Percentiles rank a stretch among this genome's conserved stretches.
These are phyloP conservation scores for Rhyacophila brunnea DNA, from an alignment of 1,140 invertebrate species.

Conservation along the genomic window DNA sequence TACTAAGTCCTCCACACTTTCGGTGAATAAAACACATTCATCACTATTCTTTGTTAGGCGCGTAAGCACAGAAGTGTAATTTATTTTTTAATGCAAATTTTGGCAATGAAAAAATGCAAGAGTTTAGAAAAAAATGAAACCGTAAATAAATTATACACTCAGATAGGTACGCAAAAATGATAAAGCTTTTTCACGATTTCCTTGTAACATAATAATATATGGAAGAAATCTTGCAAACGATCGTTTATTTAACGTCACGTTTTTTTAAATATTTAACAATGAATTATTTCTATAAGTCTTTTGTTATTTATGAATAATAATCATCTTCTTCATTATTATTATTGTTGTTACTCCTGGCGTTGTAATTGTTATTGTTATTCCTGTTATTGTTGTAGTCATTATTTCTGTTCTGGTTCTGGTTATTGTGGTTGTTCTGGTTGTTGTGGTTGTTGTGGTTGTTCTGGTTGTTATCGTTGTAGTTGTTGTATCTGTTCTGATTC, in stretches of 20 bases:
- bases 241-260: no score
- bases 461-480: slow-evolving; percentile 7
- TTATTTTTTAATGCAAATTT: slow-evolving; percentile 22
- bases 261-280: background rate
- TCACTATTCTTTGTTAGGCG: background rate
- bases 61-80: background rate
- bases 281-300: slow-evolving; percentile 1
- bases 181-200: no score
- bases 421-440: slow-evolving; percentile 5
- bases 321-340: slow-evolving; percentile 19
- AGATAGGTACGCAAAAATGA: no score
- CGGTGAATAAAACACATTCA: background rate
- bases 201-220: no score
- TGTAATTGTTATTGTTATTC: slow-evolving; percentile 16
- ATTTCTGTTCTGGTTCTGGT: background rate
- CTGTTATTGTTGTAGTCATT: slow-evolving; percentile 9
- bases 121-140: no score
- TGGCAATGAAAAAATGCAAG: no score
- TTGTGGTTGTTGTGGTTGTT: slow-evolving; percentile 39
- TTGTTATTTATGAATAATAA: slow-evolving; percentile 14
- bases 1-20: background rate
- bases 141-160: no score
- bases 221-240: no score
- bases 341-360: slow-evolving; percentile 11
- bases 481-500: slow-evolving; percentile 39